These are phyloP conservation scores for Naja naja DNA, from an alignment of 2,113 vertebrate species.

Conservation along the genomic window DNA sequence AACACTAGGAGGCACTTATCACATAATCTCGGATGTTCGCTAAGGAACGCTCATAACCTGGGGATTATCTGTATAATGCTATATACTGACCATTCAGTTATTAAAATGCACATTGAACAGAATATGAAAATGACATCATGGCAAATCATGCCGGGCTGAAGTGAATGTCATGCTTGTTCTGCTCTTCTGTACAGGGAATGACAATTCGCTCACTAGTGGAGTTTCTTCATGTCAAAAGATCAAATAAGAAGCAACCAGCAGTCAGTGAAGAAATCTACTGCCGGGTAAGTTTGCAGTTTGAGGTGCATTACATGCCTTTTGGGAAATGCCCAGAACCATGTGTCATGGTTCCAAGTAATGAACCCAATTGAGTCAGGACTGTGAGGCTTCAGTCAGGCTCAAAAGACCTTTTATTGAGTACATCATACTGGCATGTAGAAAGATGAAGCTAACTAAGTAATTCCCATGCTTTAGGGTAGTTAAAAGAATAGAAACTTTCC, in stretches of 20 bases:
- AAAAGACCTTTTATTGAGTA: no score
- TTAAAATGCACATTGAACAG: not conserved
- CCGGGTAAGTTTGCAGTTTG: conserved; percentile 75
- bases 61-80: not conserved
- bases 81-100: not conserved
- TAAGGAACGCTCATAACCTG: no score
- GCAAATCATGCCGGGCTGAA: not conserved
- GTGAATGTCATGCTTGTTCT: not conserved
- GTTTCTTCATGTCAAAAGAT: conserved; percentile 89
- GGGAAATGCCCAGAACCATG: not conserved
- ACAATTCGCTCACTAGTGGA: conserved; percentile 93
- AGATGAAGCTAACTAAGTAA: no score
- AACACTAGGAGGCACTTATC: no score
- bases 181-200: conserved; percentile 79
- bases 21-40: no score
- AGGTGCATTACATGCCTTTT: not conserved
- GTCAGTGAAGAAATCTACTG: conserved; percentile 91
- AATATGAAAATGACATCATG: not conserved
- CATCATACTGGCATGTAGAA: no score
- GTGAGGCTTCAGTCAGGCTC: no score
- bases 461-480: no score
- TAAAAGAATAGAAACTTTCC: no score
- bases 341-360: no score
- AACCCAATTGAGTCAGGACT: no score
- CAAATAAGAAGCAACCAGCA: conserved; percentile 86